phyloP scores from a whole-genome alignment of 2,888 invertebrate species.

The Seira ritae region DNA sequence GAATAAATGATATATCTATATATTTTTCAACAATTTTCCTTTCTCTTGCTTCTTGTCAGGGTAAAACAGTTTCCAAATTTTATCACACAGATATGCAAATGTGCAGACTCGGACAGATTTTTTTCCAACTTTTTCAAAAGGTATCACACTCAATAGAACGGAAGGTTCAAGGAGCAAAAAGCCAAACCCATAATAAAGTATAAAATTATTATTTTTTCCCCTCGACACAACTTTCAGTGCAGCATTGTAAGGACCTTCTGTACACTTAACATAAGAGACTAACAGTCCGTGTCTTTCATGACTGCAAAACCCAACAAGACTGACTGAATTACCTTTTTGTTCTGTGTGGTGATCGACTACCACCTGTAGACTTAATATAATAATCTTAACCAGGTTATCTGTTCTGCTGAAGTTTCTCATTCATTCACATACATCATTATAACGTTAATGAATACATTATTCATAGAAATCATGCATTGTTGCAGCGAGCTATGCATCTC shows the following conservation, averaged over 20 bases:
- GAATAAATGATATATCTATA: background rate
- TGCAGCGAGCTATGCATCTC: slow-evolving; percentile 9
- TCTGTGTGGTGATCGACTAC: slow-evolving; percentile 39
- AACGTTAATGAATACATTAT: slow-evolving; percentile 33
- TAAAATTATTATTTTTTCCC: background rate
- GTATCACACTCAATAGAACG: no score
- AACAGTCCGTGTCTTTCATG: slow-evolving; percentile 53
- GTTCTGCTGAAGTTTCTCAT: slow-evolving; percentile 9
- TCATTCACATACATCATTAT: slow-evolving; percentile 31
- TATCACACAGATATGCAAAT: slow-evolving; percentile 23
- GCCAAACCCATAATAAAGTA: slow-evolving; percentile 21
- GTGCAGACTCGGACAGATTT: slow-evolving; percentile 18
- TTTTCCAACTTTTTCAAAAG: background rate
- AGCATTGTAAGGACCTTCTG: background rate
- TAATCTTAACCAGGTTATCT: slow-evolving; percentile 2
- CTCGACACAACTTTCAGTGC: background rate
- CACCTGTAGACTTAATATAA: slow-evolving; percentile 37
- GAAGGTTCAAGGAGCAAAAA: slow-evolving; percentile 20
- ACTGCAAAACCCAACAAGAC: slow-evolving; percentile 55
- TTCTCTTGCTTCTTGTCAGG: slow-evolving; percentile 11
- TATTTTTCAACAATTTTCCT: slow-evolving; percentile 23
- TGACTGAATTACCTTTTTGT: slow-evolving; percentile 43
- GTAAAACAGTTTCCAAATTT: slow-evolving; percentile 29
- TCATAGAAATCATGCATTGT: slow-evolving; percentile 31
- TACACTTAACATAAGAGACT: slow-evolving; percentile 32